Conservation (phyloP, 2,113 vertebrate genomes). For the Climacteris rufus region DNA sequence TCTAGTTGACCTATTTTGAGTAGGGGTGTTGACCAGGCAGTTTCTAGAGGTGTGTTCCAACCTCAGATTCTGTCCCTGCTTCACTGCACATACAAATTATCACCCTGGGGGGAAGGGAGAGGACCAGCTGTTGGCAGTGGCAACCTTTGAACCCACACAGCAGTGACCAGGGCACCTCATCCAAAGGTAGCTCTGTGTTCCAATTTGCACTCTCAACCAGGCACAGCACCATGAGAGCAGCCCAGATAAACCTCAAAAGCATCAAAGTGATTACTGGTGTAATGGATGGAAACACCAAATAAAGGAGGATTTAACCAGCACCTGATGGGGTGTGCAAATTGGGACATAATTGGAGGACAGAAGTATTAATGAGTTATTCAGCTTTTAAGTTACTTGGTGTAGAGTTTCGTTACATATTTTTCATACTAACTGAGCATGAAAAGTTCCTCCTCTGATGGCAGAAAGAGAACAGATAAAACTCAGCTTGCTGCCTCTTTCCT, state of each 20-base stretch:
- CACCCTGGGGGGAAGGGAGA: background rate
- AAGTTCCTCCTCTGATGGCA: background rate
- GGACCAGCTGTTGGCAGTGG: background rate
- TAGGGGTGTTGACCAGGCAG: background rate
- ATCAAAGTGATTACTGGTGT: background rate
- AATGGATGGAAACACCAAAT: background rate
- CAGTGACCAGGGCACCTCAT: background rate
- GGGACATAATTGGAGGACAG: constrained; percentile 16
- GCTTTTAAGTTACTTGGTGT: constrained; percentile 5
- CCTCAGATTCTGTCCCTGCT: background rate
- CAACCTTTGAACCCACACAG: background rate
- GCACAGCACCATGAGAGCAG: background rate
- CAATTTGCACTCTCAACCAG: background rate
- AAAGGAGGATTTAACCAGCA: background rate
- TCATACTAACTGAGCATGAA: constrained; percentile 16
- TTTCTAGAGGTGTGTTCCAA: background rate
- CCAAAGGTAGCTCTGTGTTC: background rate
- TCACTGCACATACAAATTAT: background rate
- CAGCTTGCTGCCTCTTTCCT: constrained; percentile 18
- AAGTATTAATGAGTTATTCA: constrained; percentile 27
- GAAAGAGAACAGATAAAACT: background rate
- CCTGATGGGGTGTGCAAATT: background rate
- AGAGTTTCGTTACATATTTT: constrained; percentile 28
- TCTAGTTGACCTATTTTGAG: background rate
- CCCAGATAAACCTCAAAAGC: background rate